Evolutionary conservation across 2,797 vertebrate species (phyloP).

Genomic region (Girardinus metallicus): DNA sequence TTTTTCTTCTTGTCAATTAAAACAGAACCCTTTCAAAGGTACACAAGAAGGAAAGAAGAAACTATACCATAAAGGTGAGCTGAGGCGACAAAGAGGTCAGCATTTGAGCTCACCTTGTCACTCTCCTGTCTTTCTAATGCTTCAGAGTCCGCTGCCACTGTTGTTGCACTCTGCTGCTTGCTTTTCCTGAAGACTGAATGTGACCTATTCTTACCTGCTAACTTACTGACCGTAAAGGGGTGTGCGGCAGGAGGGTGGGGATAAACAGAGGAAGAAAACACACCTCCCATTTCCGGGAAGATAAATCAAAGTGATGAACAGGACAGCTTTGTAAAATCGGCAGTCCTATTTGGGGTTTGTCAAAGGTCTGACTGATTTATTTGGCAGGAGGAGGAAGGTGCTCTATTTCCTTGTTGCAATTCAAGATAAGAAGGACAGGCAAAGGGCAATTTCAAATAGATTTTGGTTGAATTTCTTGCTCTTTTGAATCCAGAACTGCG

Average conservation of each 20-base stretch:
- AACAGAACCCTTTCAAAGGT: conserved; percentile 57
- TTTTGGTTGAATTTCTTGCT: conserved; percentile 16
- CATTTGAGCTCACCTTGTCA: conserved; percentile 52
- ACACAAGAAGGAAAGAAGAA: conserved; percentile 34
- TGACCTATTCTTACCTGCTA: conserved; percentile 35
- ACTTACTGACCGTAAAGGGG: conserved; percentile 41
- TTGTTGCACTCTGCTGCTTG: conserved; percentile 33
- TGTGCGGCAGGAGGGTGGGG: not conserved
- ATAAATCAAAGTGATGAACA: conserved; percentile 73
- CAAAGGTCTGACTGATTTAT: conserved; percentile 72
- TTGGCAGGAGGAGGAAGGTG: conserved; percentile 34
- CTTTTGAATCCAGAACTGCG: conserved; percentile 13
- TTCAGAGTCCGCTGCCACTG: conserved; percentile 26
- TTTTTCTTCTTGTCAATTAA: conserved; percentile 68
- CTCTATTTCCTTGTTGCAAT: conserved; percentile 44
- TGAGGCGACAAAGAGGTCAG: conserved; percentile 50
- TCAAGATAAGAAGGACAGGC: conserved; percentile 32
- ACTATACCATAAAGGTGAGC: conserved; percentile 42
- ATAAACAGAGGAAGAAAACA: conserved; percentile 44
- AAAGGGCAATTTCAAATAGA: conserved; percentile 5
- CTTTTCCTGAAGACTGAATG: conserved; percentile 26
- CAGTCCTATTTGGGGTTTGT: conserved; percentile 64
- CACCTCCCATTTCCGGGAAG: conserved; percentile 44
- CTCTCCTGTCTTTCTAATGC: conserved; percentile 51
- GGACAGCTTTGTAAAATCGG: conserved; percentile 57